Evolutionary conservation across 2,113 vertebrate genomes (phyloP).

Genomic region (Epinephelus lanceolatus): DNA sequence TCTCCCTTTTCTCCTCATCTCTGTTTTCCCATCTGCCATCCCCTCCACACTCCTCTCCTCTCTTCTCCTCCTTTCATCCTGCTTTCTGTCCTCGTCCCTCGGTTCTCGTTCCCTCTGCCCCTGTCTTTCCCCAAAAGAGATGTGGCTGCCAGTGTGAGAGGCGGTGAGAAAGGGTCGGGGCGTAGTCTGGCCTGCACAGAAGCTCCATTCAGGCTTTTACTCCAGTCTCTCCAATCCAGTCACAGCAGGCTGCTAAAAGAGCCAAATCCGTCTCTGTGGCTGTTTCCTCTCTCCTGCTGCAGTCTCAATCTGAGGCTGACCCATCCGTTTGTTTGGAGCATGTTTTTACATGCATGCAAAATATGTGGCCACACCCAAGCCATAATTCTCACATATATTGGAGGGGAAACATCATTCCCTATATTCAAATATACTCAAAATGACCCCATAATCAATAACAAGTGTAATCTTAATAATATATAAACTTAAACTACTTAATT

Average conservation of each 20-base stretch:
- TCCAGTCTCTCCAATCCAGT: conserved; percentile 62
- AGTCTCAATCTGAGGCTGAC: conserved; percentile 57
- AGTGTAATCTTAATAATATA: no score
- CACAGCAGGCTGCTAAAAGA: conserved; percentile 68
- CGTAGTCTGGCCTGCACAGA: conserved; percentile 67
- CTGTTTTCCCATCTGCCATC: conserved; percentile 24
- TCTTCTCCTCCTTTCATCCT: conserved; percentile 27
- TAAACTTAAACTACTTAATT: no score
- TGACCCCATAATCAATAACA: no score
- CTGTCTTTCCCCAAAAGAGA: conserved; percentile 57
- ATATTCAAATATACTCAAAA: no score
- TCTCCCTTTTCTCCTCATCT: conserved; percentile 34
- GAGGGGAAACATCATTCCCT: no score
- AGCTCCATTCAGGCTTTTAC: conserved; percentile 76
- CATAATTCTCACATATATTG: no score
- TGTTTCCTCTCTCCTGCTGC: conserved; percentile 35
- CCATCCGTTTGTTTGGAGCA: conserved; percentile 51
- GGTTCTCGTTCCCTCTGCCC: conserved; percentile 12
- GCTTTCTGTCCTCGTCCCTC: conserved; percentile 35
- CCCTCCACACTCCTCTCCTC: conserved; percentile 16
- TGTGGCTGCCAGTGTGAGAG: conserved; percentile 51
- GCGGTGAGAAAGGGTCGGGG: conserved; percentile 47
- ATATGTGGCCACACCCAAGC: not conserved
- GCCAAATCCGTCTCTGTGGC: conserved; percentile 55
- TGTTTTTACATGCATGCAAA: conserved; percentile 51